Evolutionary conservation across 1,140 invertebrate genomes (phyloP), one percentile per base, ranked within the genome.

Genomic region (Rhynchophorus ferrugineus): DNA sequence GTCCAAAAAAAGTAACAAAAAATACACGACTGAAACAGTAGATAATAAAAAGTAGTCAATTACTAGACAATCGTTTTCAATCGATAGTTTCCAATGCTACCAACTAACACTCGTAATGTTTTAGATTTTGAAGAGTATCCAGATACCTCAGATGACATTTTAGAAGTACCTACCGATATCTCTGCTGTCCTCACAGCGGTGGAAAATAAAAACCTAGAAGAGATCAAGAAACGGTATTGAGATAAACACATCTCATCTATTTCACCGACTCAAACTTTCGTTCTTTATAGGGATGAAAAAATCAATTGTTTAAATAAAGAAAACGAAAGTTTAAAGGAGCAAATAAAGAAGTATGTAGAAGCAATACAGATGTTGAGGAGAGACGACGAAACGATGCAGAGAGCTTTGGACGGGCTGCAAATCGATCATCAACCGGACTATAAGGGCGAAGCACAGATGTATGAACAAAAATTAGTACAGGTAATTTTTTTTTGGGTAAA

Each of bases 401-500:
- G 72, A 49, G 57, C 58, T 33, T 58, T 70, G 24, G 62, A 67
- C 3, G 58, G 58, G 52, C 58, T 66, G 43, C 61, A 18, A 68
- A 73, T 60, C 36, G 70, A 73, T 54, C 56, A 68, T 34, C 58
- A 70, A 1, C 64, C 73, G 18, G 70, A 76, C 67, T 77, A 80
- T 63, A 83, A 82, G 60, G 73, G 78, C 48, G 89, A 94, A 72
- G 83, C 88, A 2, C 80, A 79, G 53, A 80, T 90, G 44, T 95
- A 91, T 72, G 88, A 95, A 69, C 80, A 79, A 57, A 95, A 95
- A 75, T 75, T 95, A 13, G 84, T 95, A 55, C 89, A 94, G 77
- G 83, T 84, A 65, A 50, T n/a, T n/a, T n/a, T n/a, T n/a, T n/a
- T n/a, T n/a, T n/a, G n/a, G n/a, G n/a, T n/a, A 24, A n/a, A 38